Conservation (phyloP, 2,888 invertebrate species). For the Mesorhabditis spiculigera region DNA sequence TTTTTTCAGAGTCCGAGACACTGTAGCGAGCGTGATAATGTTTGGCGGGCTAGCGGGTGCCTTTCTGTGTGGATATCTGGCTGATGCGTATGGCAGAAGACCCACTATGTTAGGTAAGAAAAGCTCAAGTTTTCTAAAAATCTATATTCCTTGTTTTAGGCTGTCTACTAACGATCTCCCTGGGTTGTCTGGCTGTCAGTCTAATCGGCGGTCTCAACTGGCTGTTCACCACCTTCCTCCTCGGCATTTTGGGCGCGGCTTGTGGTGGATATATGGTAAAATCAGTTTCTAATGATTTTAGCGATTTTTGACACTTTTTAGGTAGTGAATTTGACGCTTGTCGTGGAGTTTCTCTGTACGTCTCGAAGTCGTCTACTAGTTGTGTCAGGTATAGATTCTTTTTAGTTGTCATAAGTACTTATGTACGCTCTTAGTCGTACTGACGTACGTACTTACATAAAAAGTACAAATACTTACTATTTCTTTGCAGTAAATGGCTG, state of each 20-base stretch:
- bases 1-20: neutral
- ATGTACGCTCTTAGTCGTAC: too few relatives aligned
- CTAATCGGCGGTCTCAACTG: conserved; percentile 7
- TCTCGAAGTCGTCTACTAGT: neutral
- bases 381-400: neutral
- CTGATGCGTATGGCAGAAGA: conserved; percentile 51
- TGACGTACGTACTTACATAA: neutral
- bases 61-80: conserved; percentile 45
- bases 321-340: conserved; percentile 1
- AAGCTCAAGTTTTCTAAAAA: neutral
- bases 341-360: neutral
- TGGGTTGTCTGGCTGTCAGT: neutral
- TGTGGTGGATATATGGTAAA: conserved; percentile 48
- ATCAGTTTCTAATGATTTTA: neutral
- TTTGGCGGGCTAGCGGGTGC: conserved; percentile 49
- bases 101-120: conserved; percentile 41
- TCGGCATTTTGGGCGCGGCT: conserved; percentile 26
- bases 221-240: conserved; percentile 19
- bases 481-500: conserved; percentile 1
- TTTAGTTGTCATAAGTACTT: neutral
- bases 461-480: neutral
- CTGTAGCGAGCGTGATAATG: conserved; percentile 40
- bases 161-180: neutral
- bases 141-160: neutral
- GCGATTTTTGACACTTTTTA: neutral